Evolutionary conservation across 2,797 vertebrate genomes (phyloP), one percentile per base, ranked within the genome.

Genomic region (Petrocephalus sullivani): DNA sequence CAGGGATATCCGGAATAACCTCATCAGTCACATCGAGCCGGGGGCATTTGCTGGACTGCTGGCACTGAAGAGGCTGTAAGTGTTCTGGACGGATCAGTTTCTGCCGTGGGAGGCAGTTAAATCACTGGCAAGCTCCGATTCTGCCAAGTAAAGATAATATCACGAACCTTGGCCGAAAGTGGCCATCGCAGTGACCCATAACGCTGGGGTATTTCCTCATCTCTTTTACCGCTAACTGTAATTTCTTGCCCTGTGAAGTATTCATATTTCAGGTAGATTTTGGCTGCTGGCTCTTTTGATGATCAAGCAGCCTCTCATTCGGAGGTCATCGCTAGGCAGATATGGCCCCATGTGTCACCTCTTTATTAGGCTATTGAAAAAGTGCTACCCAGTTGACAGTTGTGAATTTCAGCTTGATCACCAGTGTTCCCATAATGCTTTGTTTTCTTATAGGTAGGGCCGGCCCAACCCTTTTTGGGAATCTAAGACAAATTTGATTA

Each of bases 1-100:
- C 95, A 99, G 98, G 92, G 98, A 99, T 91, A 95, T 99, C 88
- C 96, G 97, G 92, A 99, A 98, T 93, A 99, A 99, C 94, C 92
- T 97, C 87, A 98, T 99, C 93, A 97, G 95, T 91, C 96, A 92
- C 49, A 97, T 99, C 89, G 97, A 98, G 92, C 97, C 97, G 2
- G 98, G 97, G 90, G 97, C 98, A 89, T 99, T 99, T 92, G 93
- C 96, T 87, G 98, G 98, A 82, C 95, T 99, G 91, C 92, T 95
- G 5, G 96, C 97, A 1, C 95, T 99, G 85, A 99, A 98, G 94
- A 95, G 96, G 95, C 94, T 99, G 98, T 99, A 95, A 99, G 98
- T 98, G 94, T 21, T 89, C 81, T 19, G 58, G 14, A n/a, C 4
- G 2, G n/a, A 37, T 14, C 7, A 33, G n/a, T 10, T 86, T 57